Evolutionary conservation across 2,113 vertebrate genomes (phyloP).

Genomic region (Xenopus laevis): DNA sequence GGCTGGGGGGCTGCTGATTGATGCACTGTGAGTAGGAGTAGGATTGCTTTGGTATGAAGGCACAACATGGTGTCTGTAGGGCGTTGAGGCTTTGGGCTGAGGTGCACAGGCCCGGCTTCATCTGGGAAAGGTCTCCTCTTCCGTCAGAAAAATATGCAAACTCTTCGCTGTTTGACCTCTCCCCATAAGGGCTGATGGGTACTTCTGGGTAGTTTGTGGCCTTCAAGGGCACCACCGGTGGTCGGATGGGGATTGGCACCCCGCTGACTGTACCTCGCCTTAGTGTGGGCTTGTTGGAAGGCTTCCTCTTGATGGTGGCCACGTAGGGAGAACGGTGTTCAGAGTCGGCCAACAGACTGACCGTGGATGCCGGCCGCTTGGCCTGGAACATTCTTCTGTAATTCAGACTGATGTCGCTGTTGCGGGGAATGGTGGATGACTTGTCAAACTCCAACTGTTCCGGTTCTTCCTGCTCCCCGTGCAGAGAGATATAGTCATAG

Average conservation of each 20-base stretch:
- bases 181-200: conserved; percentile 17
- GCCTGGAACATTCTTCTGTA: conserved; percentile 69
- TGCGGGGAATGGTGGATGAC: conserved; percentile 74
- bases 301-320: conserved; percentile 75
- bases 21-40: conserved; percentile 26
- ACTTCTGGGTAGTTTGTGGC: conserved; percentile 25
- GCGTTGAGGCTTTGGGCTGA: conserved; percentile 73
- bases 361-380: conserved; percentile 70
- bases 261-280: conserved; percentile 73
- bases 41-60: conserved; percentile 67
- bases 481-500: conserved; percentile 72
- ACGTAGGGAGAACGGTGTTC: conserved; percentile 61
- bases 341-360: conserved; percentile 67
- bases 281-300: conserved; percentile 67
- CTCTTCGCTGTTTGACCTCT: conserved; percentile 49
- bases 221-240: conserved; percentile 69
- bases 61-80: conserved; percentile 64
- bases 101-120: conserved; percentile 55
- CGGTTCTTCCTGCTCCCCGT: conserved; percentile 56
- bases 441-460: conserved; percentile 70
- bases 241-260: conserved; percentile 72
- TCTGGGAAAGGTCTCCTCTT: conserved; percentile 51
- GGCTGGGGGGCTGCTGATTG: not conserved
- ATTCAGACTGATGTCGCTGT: conserved; percentile 71
- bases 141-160: conserved; percentile 31